These are phyloP conservation scores for Benthosema pterotum DNA, from an alignment of 2,797 vertebrate species.

Conservation along the genomic window DNA sequence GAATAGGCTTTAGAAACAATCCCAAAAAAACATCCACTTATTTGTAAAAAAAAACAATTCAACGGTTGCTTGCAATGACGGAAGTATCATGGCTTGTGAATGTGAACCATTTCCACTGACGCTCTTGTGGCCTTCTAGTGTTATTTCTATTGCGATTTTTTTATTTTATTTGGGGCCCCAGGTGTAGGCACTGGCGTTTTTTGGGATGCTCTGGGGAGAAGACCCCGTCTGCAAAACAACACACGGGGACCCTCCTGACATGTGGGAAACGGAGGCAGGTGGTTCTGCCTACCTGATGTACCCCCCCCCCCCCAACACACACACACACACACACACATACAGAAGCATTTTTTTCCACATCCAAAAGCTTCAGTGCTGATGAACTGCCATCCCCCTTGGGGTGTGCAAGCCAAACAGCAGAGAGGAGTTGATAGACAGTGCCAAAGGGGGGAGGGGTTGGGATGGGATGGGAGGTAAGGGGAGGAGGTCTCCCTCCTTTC, in stretches of 20 bases:
- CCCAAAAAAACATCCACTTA: too few species aligned
- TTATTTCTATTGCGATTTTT: too few species aligned
- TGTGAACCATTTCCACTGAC: too few species aligned
- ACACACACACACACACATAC: conserved; percentile 6
- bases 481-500: conserved; percentile 31
- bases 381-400: conserved; percentile 34
- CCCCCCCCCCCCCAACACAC: conserved; percentile 1
- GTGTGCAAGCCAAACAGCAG: conserved; percentile 32
- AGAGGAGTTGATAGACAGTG: conserved; percentile 31
- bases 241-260: background rate
- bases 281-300: conserved; percentile 44
- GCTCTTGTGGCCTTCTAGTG: too few species aligned
- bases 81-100: too few species aligned
- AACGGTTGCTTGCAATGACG: too few species aligned
- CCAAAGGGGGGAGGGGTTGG: background rate
- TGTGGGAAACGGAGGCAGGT: conserved; percentile 17
- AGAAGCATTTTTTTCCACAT: conserved; percentile 7
- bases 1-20: too few species aligned
- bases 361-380: conserved; percentile 42
- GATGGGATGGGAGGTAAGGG: too few species aligned
- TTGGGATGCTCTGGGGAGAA: conserved; percentile 24
- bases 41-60: too few species aligned
- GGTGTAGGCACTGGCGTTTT: conserved; percentile 29
- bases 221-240: background rate
- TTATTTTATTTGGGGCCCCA: too few species aligned